These are phyloP conservation scores for Centroberyx gerrardi DNA, from an alignment of 2,797 vertebrate genomes.

Conservation along the genomic window DNA sequence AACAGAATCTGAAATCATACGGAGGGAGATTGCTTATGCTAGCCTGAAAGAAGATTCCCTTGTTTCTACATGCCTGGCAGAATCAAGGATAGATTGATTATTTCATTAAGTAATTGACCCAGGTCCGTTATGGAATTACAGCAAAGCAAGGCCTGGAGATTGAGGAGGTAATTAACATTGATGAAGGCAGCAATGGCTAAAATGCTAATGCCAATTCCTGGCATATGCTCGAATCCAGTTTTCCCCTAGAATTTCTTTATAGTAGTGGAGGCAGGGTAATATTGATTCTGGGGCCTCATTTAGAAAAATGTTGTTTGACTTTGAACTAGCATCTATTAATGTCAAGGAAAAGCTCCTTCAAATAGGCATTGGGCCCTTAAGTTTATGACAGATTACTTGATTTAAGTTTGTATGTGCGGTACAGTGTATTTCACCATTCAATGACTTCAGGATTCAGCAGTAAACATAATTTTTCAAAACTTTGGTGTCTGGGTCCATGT, in stretches of 20 bases:
- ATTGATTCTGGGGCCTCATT: not conserved
- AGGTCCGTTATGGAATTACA: conserved; percentile 1
- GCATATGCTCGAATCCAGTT: conserved; percentile 12
- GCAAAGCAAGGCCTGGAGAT: conserved; percentile 31
- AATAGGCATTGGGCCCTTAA: no score
- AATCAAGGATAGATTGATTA: not conserved
- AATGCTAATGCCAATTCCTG: conserved; percentile 19
- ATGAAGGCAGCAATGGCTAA: conserved; percentile 64
- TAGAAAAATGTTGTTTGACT: not conserved
- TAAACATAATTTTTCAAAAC: no score
- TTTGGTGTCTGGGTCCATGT: not conserved
- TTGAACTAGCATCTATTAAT: no score
- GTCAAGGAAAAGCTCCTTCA: no score
- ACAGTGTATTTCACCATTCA: no score
- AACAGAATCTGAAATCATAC: not conserved
- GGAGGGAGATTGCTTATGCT: not conserved
- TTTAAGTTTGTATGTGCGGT: no score
- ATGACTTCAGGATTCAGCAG: no score
- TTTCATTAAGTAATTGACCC: not conserved
- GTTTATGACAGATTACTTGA: no score
- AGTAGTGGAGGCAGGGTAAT: not conserved
- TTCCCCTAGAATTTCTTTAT: not conserved
- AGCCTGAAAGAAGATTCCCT: not conserved
- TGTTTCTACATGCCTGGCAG: not conserved
- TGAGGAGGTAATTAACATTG: conserved; percentile 35